phyloP scores from a whole-genome alignment of 2,888 invertebrate species.

The Eilema sororculum region DNA sequence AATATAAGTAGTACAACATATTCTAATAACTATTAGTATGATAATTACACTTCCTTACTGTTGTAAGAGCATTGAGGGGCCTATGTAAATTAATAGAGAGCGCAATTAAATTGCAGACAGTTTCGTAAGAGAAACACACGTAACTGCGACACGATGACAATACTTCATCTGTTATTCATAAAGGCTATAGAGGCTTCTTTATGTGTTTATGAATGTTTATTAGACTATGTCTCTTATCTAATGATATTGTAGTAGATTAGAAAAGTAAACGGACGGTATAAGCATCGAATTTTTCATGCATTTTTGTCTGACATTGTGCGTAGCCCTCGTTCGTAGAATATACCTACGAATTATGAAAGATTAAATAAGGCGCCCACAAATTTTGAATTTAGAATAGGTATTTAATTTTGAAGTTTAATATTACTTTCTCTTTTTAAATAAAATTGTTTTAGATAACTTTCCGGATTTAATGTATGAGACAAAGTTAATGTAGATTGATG shows the following conservation, averaged over 20 bases:
- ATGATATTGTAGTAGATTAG: background rate
- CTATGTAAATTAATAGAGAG: conserved; percentile 73
- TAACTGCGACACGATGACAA: conserved; percentile 54
- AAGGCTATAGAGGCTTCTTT: conserved; percentile 29
- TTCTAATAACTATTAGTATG: conserved; percentile 15
- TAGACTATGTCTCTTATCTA: too few relatives aligned
- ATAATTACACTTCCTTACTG: conserved; percentile 34
- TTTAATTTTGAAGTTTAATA: too few relatives aligned
- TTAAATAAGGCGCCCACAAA: too few relatives aligned
- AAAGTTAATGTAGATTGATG: too few relatives aligned
- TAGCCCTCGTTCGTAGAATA: too few relatives aligned
- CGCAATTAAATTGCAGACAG: conserved; percentile 63
- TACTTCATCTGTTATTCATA: conserved; percentile 64
- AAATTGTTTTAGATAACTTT: background rate
- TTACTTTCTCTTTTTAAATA: too few relatives aligned
- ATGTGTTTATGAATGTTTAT: background rate
- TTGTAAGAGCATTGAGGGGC: conserved; percentile 38
- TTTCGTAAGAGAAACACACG: conserved; percentile 54
- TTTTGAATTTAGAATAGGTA: too few relatives aligned
- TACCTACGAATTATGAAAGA: background rate
- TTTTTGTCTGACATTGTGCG: too few relatives aligned
- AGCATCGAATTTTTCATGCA: background rate
- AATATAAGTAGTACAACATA: background rate
- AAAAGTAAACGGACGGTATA: background rate
- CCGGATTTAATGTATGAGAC: background rate